These are phyloP conservation scores for Ptiloglossa arizonensis DNA, from an alignment of 1,140 invertebrate genomes.

Conservation along the genomic window DNA sequence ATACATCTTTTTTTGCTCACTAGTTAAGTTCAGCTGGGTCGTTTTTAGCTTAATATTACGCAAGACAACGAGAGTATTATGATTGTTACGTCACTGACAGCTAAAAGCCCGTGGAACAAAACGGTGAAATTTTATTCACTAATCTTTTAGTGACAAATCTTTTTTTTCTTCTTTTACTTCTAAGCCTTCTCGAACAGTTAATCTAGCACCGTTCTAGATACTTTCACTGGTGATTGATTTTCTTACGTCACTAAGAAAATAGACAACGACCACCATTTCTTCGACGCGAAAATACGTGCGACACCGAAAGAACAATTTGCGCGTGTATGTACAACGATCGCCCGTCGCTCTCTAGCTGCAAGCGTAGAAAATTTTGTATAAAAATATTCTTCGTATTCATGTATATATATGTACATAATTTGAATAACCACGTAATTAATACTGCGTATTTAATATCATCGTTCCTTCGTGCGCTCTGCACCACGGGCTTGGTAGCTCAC, in stretches of 20 bases:
- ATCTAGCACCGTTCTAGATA: conserved; percentile 36
- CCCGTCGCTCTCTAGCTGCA: conserved; percentile 59
- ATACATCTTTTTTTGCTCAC: conserved; percentile 48
- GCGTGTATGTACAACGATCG: conserved; percentile 64
- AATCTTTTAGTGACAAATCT: conserved; percentile 22
- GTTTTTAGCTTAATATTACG: conserved; percentile 50
- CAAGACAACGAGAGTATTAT: conserved; percentile 59
- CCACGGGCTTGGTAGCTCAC: conserved; percentile 68
- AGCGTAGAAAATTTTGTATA: conserved; percentile 81
- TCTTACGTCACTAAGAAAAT: conserved; percentile 42
- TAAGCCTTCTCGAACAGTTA: conserved; percentile 31
- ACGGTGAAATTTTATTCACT: conserved; percentile 41
- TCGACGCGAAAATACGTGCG: conserved; percentile 40
- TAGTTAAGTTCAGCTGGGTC: conserved; percentile 49
- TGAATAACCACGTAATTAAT: conserved; percentile 77
- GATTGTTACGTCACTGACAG: conserved; percentile 56
- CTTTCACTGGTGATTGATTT: conserved; percentile 45
- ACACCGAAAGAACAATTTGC: conserved; percentile 60
- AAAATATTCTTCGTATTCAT: conserved; percentile 75
- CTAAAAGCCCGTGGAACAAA: conserved; percentile 71
- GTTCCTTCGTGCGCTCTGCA: conserved; percentile 64
- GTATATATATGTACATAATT: conserved; percentile 74
- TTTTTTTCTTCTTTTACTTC: conserved; percentile 18
- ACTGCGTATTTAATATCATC: conserved; percentile 78
- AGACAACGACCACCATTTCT: conserved; percentile 54